Evolutionary conservation across 2,113 vertebrate species (phyloP).

Genomic region (Gymnocephalus cernua): DNA sequence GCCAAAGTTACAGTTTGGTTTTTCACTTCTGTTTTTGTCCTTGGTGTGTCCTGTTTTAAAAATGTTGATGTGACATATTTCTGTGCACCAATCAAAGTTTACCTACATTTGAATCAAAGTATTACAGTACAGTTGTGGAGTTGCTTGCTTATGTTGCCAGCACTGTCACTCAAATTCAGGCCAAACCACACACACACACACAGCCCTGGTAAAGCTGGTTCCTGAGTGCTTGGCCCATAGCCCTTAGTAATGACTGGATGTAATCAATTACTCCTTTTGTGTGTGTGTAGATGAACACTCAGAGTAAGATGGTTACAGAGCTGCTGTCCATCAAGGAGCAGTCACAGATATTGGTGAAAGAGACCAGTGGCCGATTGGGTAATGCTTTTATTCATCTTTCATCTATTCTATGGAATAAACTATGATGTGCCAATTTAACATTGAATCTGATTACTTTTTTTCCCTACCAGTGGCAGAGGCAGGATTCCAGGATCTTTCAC

Average conservation of each 20-base stretch:
- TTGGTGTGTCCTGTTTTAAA: too few relatives aligned
- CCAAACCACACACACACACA: too few relatives aligned
- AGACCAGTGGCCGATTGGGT: constrained; percentile 83
- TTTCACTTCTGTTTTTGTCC: too few relatives aligned
- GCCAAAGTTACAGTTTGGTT: not conserved
- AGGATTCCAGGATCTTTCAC: constrained; percentile 78
- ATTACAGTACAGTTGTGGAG: too few relatives aligned
- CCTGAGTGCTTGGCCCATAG: too few relatives aligned
- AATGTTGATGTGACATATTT: not conserved
- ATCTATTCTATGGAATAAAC: not conserved
- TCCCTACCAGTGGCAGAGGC: constrained; percentile 71
- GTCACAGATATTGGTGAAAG: constrained; percentile 77
- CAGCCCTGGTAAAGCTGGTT: too few relatives aligned
- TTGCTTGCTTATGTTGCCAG: too few relatives aligned
- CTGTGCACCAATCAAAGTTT: not conserved
- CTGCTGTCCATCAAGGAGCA: constrained; percentile 79
- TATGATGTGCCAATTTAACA: not conserved
- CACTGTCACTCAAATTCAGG: too few relatives aligned
- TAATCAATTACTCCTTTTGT: not conserved
- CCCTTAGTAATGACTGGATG: too few relatives aligned
- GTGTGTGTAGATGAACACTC: constrained; percentile 79
- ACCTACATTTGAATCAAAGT: not conserved
- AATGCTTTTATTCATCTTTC: constrained; percentile 37
- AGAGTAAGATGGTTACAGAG: constrained; percentile 78
- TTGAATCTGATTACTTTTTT: constrained; percentile 19